Conservation (phyloP, 2,797 vertebrate genomes). For the Bradypodion pumilum region DNA sequence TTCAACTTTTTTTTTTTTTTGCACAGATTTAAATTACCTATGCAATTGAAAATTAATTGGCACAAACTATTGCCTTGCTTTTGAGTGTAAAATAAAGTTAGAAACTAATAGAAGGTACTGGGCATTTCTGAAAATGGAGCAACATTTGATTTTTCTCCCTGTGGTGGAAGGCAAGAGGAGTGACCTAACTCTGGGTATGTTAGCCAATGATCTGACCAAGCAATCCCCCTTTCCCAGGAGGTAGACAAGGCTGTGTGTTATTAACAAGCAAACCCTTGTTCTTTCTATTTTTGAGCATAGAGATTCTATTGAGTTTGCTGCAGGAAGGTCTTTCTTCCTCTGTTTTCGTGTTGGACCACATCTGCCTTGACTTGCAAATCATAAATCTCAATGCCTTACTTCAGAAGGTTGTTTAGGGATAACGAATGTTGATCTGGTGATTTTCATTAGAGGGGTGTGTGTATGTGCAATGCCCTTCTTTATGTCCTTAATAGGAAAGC, state of each 20-base stretch:
- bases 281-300: slow-evolving; percentile 54
- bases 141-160: slow-evolving; percentile 39
- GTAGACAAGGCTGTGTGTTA: slow-evolving; percentile 21
- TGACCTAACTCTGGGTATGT: background rate
- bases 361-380: slow-evolving; percentile 41
- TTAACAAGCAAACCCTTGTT: slow-evolving; percentile 66
- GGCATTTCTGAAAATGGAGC: background rate
- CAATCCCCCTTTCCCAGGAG: slow-evolving; percentile 57
- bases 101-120: background rate
- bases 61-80: background rate
- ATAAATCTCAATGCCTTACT: slow-evolving; percentile 38
- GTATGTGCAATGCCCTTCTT: slow-evolving; percentile 12
- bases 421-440: slow-evolving; percentile 49
- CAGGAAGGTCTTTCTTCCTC: slow-evolving; percentile 49
- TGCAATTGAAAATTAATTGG: background rate
- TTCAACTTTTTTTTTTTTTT: background rate
- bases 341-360: slow-evolving; percentile 37
- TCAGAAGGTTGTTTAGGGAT: slow-evolving; percentile 61
- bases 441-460: slow-evolving; percentile 23
- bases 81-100: background rate
- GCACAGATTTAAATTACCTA: background rate
- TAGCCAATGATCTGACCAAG: slow-evolving; percentile 33
- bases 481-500: slow-evolving; percentile 16
- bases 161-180: background rate
- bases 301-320: slow-evolving; percentile 61